Percentiles rank a stretch among this genome's conserved stretches.
phyloP scores from a whole-genome alignment of 2,888 invertebrate species.

The Brenthis hecate region DNA sequence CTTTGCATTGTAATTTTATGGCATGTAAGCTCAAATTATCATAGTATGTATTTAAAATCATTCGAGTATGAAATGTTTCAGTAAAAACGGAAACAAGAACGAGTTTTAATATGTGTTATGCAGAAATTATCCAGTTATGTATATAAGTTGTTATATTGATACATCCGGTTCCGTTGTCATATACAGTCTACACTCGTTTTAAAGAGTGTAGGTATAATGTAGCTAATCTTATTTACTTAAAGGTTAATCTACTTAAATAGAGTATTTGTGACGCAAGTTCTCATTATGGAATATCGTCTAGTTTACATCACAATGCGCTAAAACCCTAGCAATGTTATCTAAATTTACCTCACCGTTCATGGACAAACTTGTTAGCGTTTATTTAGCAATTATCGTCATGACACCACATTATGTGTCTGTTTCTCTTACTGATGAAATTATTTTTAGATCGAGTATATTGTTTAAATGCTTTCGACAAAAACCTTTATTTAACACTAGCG shows the following conservation, averaged over 20 bases:
- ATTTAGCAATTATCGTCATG: conserved; percentile 22
- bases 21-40: not conserved
- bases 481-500: not conserved
- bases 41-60: not conserved
- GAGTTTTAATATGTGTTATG: not conserved
- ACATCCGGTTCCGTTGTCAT: conserved; percentile 14
- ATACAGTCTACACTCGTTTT: not conserved
- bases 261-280: conserved; percentile 16
- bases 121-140: not conserved
- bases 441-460: not conserved
- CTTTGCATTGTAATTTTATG: not conserved
- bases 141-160: not conserved
- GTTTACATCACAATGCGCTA: conserved; percentile 21
- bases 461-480: not conserved
- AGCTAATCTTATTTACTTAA: conserved; percentile 15
- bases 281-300: conserved; percentile 21
- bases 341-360: conserved; percentile 33
- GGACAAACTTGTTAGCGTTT: conserved; percentile 36
- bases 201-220: not conserved
- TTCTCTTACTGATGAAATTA: conserved; percentile 14
- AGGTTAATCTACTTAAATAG: conserved; percentile 14
- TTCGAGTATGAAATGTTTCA: not conserved
- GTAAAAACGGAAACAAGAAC: conserved; percentile 1
- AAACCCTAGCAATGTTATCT: conserved; percentile 30
- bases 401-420: conserved; percentile 29